A percentile compares a stretch with the other conserved stretches of the same genome.
Evolutionary conservation across 2,888 invertebrate genomes (phyloP).

Genomic region (Pseudococcus jackbeardsleyi): DNA sequence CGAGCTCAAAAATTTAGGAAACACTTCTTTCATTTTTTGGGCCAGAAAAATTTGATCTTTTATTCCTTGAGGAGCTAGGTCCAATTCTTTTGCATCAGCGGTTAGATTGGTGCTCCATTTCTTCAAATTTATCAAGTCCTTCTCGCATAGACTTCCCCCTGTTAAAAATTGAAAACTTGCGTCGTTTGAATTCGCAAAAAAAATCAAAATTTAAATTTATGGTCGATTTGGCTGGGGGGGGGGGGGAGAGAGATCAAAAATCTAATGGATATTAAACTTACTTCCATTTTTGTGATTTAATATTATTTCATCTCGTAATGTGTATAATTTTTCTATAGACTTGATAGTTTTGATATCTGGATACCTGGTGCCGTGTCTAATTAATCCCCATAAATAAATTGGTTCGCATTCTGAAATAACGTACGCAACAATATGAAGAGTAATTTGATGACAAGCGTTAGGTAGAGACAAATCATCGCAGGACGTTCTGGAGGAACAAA

Average conservation of each 20-base stretch:
- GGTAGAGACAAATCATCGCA: too few species aligned
- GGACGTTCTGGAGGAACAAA: too few species aligned
- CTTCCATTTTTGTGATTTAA: constrained; percentile 19
- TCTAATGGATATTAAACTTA: not conserved
- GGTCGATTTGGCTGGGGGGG: too few species aligned
- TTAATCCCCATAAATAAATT: not conserved
- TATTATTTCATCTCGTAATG: constrained; percentile 9
- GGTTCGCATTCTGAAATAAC: not conserved
- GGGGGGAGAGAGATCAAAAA: too few species aligned
- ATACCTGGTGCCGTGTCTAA: constrained; percentile 14
- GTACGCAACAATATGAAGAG: too few species aligned
- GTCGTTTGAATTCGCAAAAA: too few species aligned
- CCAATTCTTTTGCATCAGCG: not conserved
- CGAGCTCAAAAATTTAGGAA: not conserved
- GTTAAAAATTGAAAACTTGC: not conserved
- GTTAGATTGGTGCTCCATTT: not conserved
- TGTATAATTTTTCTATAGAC: not conserved
- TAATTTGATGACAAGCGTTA: not conserved
- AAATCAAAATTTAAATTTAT: too few species aligned
- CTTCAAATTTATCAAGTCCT: not conserved
- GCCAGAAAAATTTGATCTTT: constrained; percentile 5
- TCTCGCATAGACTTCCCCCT: constrained; percentile 35
- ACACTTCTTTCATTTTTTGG: not conserved
- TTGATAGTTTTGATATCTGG: not conserved
- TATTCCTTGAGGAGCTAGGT: not conserved